These are phyloP conservation scores for Austrofundulus limnaeus DNA, from an alignment of 2,113 vertebrate genomes.

Conservation along the genomic window DNA sequence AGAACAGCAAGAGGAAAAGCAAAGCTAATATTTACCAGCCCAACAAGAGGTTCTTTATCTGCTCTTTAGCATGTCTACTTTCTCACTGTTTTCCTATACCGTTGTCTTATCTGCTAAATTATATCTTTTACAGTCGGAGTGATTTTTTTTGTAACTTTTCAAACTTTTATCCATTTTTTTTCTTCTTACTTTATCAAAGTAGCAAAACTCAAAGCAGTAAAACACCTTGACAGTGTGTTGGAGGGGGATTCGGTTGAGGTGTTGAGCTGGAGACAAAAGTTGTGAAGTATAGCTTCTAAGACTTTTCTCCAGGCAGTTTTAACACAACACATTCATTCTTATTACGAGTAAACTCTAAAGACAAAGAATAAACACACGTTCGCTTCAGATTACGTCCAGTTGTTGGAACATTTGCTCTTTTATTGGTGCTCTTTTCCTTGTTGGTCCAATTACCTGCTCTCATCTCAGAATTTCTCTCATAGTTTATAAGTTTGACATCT, in stretches of 20 bases:
- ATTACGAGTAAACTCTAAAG: not conserved
- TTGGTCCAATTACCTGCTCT: not conserved
- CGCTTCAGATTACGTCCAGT: no score
- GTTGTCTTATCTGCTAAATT: no score
- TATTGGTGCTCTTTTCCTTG: no score
- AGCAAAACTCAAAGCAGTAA: not conserved
- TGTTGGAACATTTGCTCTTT: no score
- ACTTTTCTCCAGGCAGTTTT: not conserved
- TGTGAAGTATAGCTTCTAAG: not conserved
- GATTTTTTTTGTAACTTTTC: not conserved
- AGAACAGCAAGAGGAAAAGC: no score
- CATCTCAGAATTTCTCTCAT: constrained; percentile 33
- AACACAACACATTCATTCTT: not conserved
- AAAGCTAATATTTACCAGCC: no score
- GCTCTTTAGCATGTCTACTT: not conserved
- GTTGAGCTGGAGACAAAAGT: not conserved
- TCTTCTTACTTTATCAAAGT: not conserved
- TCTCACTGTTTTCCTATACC: not conserved
- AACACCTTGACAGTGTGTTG: not conserved
- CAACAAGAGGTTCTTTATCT: no score
- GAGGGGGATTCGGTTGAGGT: not conserved
- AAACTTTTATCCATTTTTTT: not conserved
- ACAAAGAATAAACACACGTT: no score
- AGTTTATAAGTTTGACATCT: not conserved
- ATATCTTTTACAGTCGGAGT: no score